Evolutionary conservation across 2,888 invertebrate genomes (phyloP), one percentile per base, ranked within the genome.

Genomic region (Leptinotarsa rubiginosa): DNA sequence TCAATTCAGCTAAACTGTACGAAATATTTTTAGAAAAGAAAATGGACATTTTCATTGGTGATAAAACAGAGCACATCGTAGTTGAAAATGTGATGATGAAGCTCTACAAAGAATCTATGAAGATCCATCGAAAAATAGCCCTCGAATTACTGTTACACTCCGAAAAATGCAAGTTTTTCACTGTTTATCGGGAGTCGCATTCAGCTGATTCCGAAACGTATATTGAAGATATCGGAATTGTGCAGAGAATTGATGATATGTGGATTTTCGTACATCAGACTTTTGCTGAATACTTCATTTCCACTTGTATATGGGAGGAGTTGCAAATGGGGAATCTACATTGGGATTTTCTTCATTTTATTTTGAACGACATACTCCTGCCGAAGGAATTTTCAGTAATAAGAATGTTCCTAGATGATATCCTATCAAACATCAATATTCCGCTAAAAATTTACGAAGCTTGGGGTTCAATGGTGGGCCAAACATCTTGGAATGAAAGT

Each of bases 1-100:
- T 73, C 2, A 66, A 69, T 41, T 5, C 66, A 4, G 65, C 49
- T 2, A 47, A 66, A n/a, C 31, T 73, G 4, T 73, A 73, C 59
- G 47, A 70, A 15, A 50, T 70, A 22, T 70, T 70, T 25, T 12
- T 73, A 15, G n/a, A 65, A 2, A 56, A 56, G n/a, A 70, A 73
- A 70, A 3, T 47, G 15, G 50, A 73, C 2, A 56, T 73, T n/a
- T 73, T 73, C 7, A 16, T 65, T 12, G 56, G 47, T 3, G 54
- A 69, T 10, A 52, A 25, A 20, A 49, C 54, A 5, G 71, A 49
- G 16, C 54, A 71, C 22, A 20, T 50, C 7, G 16, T 52, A 18
- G 18, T 54, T 15, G 25, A 47, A 5, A 47, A 56, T 54, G 18
- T 54, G 2, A 54, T 54, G 20, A 18, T 12, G 12, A 54, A 54